phyloP scores from a whole-genome alignment of 2,113 vertebrate genomes.

The Microcebus tavaratra region DNA sequence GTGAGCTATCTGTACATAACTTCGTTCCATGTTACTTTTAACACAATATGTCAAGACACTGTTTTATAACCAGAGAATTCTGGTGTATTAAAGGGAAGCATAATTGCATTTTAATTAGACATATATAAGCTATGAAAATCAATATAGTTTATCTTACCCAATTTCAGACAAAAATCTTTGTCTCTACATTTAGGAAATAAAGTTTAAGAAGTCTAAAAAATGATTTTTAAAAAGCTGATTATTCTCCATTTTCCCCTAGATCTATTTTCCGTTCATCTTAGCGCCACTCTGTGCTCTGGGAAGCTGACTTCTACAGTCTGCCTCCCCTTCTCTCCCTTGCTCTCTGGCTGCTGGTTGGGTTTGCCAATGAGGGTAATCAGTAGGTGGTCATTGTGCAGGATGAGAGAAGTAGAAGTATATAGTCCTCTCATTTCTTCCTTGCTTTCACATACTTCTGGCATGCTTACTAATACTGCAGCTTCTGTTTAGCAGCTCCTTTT shows the following conservation, averaged over 20 bases:
- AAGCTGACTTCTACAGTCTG: neutral
- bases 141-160: neutral
- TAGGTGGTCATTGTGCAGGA: neutral
- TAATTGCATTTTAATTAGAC: neutral
- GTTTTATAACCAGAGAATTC: neutral
- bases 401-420: neutral
- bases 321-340: no score
- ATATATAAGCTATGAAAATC: neutral
- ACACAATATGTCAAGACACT: neutral
- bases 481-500: neutral
- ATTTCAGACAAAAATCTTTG: slow-evolving; percentile 1
- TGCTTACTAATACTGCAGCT: neutral
- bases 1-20: neutral
- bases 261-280: neutral
- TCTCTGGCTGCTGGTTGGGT: neutral
- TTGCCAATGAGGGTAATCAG: neutral
- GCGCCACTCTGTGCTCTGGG: neutral
- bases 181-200: slow-evolving; percentile 1
- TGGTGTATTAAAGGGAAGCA: neutral
- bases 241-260: neutral
- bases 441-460: neutral
- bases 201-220: neutral
- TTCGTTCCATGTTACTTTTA: neutral
- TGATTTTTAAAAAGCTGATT: neutral
- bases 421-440: neutral